A percentile compares a stretch with the other conserved stretches of the same genome.
Conservation (phyloP, 1,140 invertebrate genomes). For the Capitella teleta region DNA sequence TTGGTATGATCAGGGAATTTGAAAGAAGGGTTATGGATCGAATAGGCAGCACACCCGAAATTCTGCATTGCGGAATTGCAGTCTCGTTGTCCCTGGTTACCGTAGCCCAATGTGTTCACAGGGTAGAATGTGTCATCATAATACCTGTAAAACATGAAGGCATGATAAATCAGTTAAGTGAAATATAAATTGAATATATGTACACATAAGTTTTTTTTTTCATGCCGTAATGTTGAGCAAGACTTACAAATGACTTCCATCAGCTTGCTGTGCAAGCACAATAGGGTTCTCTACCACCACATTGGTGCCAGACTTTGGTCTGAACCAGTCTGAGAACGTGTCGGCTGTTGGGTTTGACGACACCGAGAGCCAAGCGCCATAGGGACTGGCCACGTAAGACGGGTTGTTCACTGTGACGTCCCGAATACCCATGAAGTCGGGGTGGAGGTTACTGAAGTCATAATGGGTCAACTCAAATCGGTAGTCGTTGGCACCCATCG, state of each 20-base stretch:
- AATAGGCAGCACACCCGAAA: slow-evolving; percentile 2
- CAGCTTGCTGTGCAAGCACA: too few species aligned
- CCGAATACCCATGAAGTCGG: slow-evolving; percentile 16
- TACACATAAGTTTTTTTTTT: too few species aligned
- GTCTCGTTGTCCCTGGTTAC: slow-evolving; percentile 16
- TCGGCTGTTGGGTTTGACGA: slow-evolving; percentile 14
- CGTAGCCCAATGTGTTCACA: slow-evolving; percentile 18
- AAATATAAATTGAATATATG: neutral
- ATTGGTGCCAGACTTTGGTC: neutral
- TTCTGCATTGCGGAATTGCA: slow-evolving; percentile 8
- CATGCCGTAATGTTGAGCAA: too few species aligned
- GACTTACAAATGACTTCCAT: too few species aligned
- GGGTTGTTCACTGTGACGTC: slow-evolving; percentile 11
- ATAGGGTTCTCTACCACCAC: too few species aligned
- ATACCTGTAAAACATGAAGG: slow-evolving; percentile 16
- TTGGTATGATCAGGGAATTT: neutral
- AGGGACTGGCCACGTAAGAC: slow-evolving; percentile 18
- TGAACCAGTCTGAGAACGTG: slow-evolving; percentile 16
- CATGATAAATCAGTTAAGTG: too few species aligned
- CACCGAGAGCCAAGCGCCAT: slow-evolving; percentile 16
- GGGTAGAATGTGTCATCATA: slow-evolving; percentile 16
- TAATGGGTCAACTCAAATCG: slow-evolving; percentile 13
- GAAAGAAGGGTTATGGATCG: neutral
- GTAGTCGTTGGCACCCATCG: slow-evolving; percentile 11
- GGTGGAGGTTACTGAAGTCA: slow-evolving; percentile 16